Evolutionary conservation across 2,888 invertebrate species (phyloP).

Genomic region (Clanis bilineata): DNA sequence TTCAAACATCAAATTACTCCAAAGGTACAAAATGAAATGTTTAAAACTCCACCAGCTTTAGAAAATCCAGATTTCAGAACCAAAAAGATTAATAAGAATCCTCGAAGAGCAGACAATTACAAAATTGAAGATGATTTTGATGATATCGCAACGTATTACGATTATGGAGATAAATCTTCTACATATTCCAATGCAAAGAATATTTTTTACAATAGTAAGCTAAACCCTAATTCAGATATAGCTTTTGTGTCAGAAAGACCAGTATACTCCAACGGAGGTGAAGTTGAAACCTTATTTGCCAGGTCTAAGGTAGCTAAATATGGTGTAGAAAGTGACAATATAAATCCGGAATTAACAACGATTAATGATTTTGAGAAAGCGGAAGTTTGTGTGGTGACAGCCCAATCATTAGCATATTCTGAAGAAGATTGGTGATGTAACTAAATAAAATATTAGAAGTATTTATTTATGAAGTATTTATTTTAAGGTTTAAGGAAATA

Average conservation of each 20-base stretch:
- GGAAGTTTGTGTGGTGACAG: not conserved
- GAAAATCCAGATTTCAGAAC: slow-evolving; percentile 61
- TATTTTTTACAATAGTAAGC: slow-evolving; percentile 21
- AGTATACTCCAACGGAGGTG: slow-evolving; percentile 25
- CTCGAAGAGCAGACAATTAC: slow-evolving; percentile 18
- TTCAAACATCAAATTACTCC: slow-evolving; percentile 9
- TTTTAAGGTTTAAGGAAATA: not conserved
- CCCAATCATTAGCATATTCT: not conserved
- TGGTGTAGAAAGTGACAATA: slow-evolving; percentile 23
- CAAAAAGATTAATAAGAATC: slow-evolving; percentile 43
- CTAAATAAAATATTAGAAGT: not conserved
- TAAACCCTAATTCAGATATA: slow-evolving; percentile 21
- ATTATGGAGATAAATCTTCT: slow-evolving; percentile 31
- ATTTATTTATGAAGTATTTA: not conserved
- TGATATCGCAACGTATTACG: not conserved
- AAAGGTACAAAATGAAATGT: slow-evolving; percentile 35
- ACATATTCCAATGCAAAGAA: slow-evolving; percentile 35
- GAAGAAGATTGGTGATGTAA: not conserved
- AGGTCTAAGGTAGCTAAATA: slow-evolving; percentile 65
- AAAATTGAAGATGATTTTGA: slow-evolving; percentile 21
- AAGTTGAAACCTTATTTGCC: slow-evolving; percentile 61
- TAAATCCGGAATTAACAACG: not conserved
- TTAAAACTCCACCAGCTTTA: slow-evolving; percentile 48
- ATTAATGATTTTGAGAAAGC: not conserved
- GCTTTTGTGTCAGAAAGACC: slow-evolving; percentile 17